phyloP scores from a whole-genome alignment of 2,888 invertebrate genomes.

The Nephrotoma flavescens region DNA sequence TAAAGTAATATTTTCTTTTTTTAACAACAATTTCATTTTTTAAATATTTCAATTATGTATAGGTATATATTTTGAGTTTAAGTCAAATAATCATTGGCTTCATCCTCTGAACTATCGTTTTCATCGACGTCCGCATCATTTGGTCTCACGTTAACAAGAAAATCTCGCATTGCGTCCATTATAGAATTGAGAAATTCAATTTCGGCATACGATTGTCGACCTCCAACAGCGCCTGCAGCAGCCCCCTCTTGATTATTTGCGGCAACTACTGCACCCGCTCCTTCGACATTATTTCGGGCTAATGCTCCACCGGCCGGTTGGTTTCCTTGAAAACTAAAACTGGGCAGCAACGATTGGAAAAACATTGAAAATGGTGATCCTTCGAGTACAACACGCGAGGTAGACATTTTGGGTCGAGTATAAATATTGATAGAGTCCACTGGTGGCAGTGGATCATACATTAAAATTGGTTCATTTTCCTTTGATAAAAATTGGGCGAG shows the following conservation, averaged over 20 bases:
- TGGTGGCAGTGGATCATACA: constrained; percentile 69
- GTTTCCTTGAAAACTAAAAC: constrained; percentile 35
- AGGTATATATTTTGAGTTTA: background rate
- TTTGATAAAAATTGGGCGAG: constrained; percentile 28
- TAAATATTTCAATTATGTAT: background rate
- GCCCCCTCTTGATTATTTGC: constrained; percentile 13
- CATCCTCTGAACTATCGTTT: constrained; percentile 37
- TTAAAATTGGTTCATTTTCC: constrained; percentile 39
- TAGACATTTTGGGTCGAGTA: constrained; percentile 19
- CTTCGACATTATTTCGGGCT: constrained; percentile 17
- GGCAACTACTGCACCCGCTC: constrained; percentile 17
- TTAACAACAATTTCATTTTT: background rate
- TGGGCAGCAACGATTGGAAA: constrained; percentile 57
- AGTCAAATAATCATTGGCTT: constrained; percentile 31
- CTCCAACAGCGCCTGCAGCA: constrained; percentile 25
- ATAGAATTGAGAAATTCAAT: constrained; percentile 49
- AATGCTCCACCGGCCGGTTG: background rate
- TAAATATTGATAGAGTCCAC: constrained; percentile 58
- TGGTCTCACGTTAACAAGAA: constrained; percentile 47
- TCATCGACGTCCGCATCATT: constrained; percentile 36
- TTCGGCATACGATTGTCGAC: constrained; percentile 25
- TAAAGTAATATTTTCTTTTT: background rate
- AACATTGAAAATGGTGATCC: constrained; percentile 38
- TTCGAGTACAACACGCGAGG: background rate
- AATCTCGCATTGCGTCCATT: constrained; percentile 57